Conservation (phyloP, 2,113 vertebrate species). For the Sylvietta virens region DNA sequence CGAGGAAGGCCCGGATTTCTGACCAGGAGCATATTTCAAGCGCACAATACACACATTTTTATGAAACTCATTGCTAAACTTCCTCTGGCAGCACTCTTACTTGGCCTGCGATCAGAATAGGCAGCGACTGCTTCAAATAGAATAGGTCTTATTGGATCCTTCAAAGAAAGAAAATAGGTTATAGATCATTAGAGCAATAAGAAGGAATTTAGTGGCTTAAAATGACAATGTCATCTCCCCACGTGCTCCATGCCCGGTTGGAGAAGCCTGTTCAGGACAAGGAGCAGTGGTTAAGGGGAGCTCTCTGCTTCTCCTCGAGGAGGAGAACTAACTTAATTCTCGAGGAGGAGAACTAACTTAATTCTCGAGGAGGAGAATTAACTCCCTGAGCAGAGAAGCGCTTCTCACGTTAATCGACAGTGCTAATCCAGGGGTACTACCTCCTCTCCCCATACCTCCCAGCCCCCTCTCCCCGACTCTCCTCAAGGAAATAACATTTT, state of each 20-base stretch:
- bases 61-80: not conserved
- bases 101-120: not conserved
- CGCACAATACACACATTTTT: not conserved
- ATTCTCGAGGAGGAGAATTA: too few relatives aligned
- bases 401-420: fast-evolving
- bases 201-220: not conserved
- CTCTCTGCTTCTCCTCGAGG: not conserved
- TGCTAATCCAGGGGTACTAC: fast-evolving
- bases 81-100: not conserved
- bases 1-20: not conserved
- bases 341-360: too few relatives aligned
- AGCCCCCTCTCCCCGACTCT: fast-evolving
- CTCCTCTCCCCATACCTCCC: fast-evolving
- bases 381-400: fast-evolving
- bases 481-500: not conserved
- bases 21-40: not conserved
- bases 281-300: fast-evolving
- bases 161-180: not conserved
- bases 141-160: not conserved
- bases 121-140: not conserved
- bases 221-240: not conserved
- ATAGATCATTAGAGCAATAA: not conserved
- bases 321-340: too few relatives aligned
- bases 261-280: too few relatives aligned
- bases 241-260: fast-evolving